Evolutionary conservation across 2,888 invertebrate species (phyloP), one percentile per base, ranked within the genome.

Genomic region (Hecatera dysodea): DNA sequence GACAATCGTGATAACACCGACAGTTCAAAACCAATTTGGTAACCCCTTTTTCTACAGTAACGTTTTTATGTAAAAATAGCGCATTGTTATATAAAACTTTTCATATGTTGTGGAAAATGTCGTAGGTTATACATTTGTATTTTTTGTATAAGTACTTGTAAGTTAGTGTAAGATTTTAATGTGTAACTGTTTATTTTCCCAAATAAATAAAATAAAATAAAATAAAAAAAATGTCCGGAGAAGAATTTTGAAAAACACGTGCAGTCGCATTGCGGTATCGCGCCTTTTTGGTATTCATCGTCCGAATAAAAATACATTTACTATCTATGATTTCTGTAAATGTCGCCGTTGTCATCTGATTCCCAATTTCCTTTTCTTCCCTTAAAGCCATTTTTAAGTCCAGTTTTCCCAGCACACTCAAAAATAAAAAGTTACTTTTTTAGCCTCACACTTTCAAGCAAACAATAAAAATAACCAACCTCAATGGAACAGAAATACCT

Each of bases 401-500:
- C 0, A 15, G 27, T 39, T 62, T 33, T 22, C 1, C 15, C 15
- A 22, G 5, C n/a, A 19, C 7, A 4, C 11, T 24, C 15, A 50
- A 67, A 39, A 29, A 50, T 27, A 68, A 12, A 29, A 12, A 5
- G 5, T 24, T 39, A 11, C 7, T 33, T 66, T 22, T 33, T 39
- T 2, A 1, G 7, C 6, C 36, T 46, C 5, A 12, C 36, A 56
- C 5, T 9, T 6, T 17, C 1, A 42, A 56, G 24, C 11, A 42
- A 17, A 24, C 33, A 53, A n/a, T 24, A 33, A 46, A 59, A 53
- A 59, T 44, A 56, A 48, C 55, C 48, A 0, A 29, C 22, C 17
- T 57, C 15, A 27, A 33, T 64, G 55, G 24, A 55, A 55, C 80
- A 33, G 17, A 64, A 39, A 75, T 79, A 72, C 22, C 29, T 42